Conservation (phyloP, 2,113 vertebrate species). For the Osmerus eperlanus region DNA sequence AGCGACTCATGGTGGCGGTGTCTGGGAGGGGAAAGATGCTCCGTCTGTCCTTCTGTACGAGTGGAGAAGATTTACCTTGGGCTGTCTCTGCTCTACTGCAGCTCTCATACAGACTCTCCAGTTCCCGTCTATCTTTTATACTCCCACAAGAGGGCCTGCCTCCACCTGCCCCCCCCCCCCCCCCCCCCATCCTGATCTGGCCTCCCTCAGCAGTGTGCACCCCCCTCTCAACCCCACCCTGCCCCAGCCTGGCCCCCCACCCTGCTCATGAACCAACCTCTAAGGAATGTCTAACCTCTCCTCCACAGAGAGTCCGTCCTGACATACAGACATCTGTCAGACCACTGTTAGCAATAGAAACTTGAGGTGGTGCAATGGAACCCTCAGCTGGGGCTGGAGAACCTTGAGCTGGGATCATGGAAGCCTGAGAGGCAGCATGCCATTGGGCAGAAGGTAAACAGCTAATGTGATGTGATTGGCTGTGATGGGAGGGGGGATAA, state of each 20-base stretch:
- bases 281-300: slow-evolving; percentile 70
- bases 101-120: not conserved
- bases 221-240: slow-evolving; percentile 11
- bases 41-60: slow-evolving; percentile 6
- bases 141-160: not conserved
- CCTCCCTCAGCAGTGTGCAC: slow-evolving; percentile 46
- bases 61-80: not conserved
- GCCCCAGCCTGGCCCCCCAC: slow-evolving; percentile 6
- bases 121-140: not conserved
- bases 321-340: slow-evolving; percentile 64
- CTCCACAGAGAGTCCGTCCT: slow-evolving; percentile 51
- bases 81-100: slow-evolving; percentile 6
- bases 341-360: slow-evolving; percentile 53
- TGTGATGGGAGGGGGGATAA: slow-evolving; percentile 65
- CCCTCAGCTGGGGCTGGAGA: slow-evolving; percentile 5
- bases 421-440: slow-evolving; percentile 28
- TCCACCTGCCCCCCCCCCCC: slow-evolving; percentile 3
- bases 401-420: slow-evolving; percentile 6
- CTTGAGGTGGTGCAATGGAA: slow-evolving; percentile 3
- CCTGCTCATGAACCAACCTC: slow-evolving; percentile 51
- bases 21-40: slow-evolving; percentile 9
- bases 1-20: slow-evolving; percentile 63
- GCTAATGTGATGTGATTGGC: slow-evolving; percentile 60
- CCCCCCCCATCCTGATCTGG: slow-evolving; percentile 10
- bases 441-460: slow-evolving; percentile 49